phyloP scores from a whole-genome alignment of 2,888 invertebrate genomes.

The Heliconius aoede region DNA sequence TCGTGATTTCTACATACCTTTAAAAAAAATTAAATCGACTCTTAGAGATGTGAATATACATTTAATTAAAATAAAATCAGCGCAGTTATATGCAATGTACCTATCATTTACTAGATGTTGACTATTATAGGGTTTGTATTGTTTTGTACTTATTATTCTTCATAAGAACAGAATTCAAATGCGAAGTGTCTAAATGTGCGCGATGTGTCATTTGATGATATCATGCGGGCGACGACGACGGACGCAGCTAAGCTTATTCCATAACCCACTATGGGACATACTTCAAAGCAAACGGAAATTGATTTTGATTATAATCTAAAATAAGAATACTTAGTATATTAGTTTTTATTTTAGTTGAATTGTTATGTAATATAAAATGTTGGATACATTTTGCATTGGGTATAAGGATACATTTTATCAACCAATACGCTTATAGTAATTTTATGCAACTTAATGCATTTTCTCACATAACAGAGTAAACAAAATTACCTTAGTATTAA shows the following conservation, averaged over 20 bases:
- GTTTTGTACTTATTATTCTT: background rate
- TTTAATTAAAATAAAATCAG: too few relatives aligned
- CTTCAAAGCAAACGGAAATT: conserved; percentile 21
- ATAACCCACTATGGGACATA: conserved; percentile 21
- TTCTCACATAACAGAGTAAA: too few relatives aligned
- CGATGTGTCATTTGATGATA: conserved; percentile 57
- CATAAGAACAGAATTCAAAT: background rate
- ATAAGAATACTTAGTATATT: background rate
- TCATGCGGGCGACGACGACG: conserved; percentile 50
- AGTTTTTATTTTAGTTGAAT: background rate
- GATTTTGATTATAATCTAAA: conserved; percentile 6
- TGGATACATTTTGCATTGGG: background rate
- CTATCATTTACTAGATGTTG: background rate
- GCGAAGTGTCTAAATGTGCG: conserved; percentile 35
- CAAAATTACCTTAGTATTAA: too few relatives aligned
- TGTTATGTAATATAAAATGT: background rate
- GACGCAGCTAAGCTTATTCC: conserved; percentile 46
- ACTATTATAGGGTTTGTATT: background rate
- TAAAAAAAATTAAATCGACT: too few relatives aligned
- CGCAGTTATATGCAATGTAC: too few relatives aligned
- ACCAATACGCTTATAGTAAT: too few relatives aligned
- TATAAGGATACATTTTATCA: too few relatives aligned
- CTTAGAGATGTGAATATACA: background rate
- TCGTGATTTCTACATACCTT: background rate
- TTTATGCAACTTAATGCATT: too few relatives aligned